phyloP scores from a whole-genome alignment of 2,888 invertebrate genomes.

The Stictocephala bisonia region DNA sequence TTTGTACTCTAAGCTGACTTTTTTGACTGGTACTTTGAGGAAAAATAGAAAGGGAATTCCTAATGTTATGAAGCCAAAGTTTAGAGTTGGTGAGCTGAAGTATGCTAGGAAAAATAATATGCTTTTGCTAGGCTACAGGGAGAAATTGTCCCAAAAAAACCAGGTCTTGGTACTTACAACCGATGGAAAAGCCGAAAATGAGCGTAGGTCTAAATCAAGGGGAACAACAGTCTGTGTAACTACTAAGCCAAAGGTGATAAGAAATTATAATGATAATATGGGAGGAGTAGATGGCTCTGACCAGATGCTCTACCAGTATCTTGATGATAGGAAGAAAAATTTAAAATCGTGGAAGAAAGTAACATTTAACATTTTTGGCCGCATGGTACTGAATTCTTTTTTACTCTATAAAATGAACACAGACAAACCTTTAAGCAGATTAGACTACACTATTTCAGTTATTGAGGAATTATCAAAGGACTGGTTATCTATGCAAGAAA shows the following conservation, averaged over 20 bases:
- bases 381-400: constrained; percentile 3
- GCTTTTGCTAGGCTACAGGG: constrained; percentile 30
- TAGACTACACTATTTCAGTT: constrained; percentile 4
- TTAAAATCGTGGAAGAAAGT: constrained; percentile 24
- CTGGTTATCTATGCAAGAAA: constrained; percentile 8
- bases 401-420: constrained; percentile 18
- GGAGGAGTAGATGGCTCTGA: constrained; percentile 9
- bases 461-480: constrained; percentile 17
- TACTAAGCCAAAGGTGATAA: constrained; percentile 3
- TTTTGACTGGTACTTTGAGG: constrained; percentile 28
- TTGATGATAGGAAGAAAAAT: not conserved
- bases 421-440: not conserved
- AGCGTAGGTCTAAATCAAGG: not conserved
- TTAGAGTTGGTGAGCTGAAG: constrained; percentile 36
- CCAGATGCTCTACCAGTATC: constrained; percentile 23
- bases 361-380: constrained; percentile 5
- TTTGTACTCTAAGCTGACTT: constrained; percentile 19
- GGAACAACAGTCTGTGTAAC: not conserved
- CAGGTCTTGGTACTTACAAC: constrained; percentile 35
- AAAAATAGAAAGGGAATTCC: constrained; percentile 33
- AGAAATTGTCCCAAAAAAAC: constrained; percentile 16
- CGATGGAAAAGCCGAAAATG: constrained; percentile 8
- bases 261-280: constrained; percentile 30
- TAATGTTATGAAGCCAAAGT: constrained; percentile 7
- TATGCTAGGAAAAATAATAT: constrained; percentile 22